Percentiles rank a stretch among this genome's conserved stretches.
Conservation (phyloP, 2,888 invertebrate genomes). For the Lamellibrachia columna region DNA sequence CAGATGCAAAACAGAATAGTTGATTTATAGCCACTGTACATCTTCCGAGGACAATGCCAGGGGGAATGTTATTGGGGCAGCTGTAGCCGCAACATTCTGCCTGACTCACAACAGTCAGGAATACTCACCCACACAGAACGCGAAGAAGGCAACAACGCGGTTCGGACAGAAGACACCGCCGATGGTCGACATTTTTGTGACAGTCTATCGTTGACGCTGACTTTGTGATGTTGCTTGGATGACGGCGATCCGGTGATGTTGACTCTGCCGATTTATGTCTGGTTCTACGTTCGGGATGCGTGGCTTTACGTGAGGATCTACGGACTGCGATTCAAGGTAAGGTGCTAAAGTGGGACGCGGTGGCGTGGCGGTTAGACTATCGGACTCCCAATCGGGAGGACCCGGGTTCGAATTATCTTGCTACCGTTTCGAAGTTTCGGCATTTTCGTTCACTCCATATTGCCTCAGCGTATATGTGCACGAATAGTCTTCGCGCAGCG, state of each 20-base stretch:
- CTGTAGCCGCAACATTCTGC: neutral
- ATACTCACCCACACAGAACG: neutral
- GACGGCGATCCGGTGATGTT: slow-evolving; percentile 1
- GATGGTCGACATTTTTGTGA: slow-evolving; percentile 8
- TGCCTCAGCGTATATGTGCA: no score
- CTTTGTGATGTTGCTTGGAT: neutral
- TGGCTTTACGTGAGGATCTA: neutral
- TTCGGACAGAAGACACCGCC: neutral
- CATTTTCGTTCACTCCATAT: no score
- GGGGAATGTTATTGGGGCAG: neutral
- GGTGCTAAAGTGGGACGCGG: neutral
- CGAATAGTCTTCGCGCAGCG: no score
- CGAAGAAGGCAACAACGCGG: neutral
- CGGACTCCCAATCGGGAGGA: no score
- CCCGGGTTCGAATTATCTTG: no score
- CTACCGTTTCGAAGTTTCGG: no score
- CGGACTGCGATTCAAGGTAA: neutral
- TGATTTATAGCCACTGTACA: neutral
- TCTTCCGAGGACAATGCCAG: neutral
- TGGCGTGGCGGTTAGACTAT: no score
- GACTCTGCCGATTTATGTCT: neutral
- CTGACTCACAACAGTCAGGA: neutral
- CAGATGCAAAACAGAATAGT: neutral
- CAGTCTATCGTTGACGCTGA: neutral
- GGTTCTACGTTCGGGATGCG: neutral